Evolutionary conservation across 1,140 invertebrate genomes (phyloP), one percentile per base, ranked within the genome.

Genomic region (Lucilia sericata): DNA sequence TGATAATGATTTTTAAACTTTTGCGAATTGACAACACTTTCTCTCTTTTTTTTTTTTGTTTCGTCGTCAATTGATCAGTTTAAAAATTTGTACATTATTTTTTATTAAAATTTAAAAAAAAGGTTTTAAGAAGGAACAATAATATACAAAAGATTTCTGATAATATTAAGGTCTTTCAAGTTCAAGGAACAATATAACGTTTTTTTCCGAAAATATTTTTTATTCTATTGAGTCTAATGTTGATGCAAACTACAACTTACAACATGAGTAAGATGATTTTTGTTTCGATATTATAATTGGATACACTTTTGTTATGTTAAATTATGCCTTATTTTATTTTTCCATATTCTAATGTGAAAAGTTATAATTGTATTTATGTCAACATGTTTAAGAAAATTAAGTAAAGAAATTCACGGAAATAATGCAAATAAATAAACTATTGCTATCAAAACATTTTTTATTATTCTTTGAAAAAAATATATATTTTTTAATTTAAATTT

Each of bases 81-180:
- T 60, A 19, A 21, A 70, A 70, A 70, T 21, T 70, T 21, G 19
- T 25, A 70, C n/a, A 70, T 21, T 5, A 21, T 70, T 70, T 70
- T 70, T 70, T 70, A 21, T 21, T 21, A 21, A 5, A 7, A 4
- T 60, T 70, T 70, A 10, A 2, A 70, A 70, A 5, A 70, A 70
- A 70, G 65, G 19, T 70, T 70, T 70, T 70, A 60, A 10, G 65
- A 70, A 30, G 25, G 25, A 21, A 70, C 19, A 70, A 70, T 21
- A 21, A 75, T 49, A 30, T 4, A 30, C 14, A 47, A n/a, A 74
- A 42, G 36, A 84, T 84, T 42, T 83, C 9, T 47, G 82, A 85
- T 85, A 85, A 83, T 42, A 51, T 49, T 80, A 65, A 80, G 51
- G 74, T 80, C 82, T 83, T 80, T 30, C 55, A 51, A 21, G 84